Base-by-base conservation (phyloP, 1,140 invertebrate genomes). In the Lordiphosa mommai region DNA sequence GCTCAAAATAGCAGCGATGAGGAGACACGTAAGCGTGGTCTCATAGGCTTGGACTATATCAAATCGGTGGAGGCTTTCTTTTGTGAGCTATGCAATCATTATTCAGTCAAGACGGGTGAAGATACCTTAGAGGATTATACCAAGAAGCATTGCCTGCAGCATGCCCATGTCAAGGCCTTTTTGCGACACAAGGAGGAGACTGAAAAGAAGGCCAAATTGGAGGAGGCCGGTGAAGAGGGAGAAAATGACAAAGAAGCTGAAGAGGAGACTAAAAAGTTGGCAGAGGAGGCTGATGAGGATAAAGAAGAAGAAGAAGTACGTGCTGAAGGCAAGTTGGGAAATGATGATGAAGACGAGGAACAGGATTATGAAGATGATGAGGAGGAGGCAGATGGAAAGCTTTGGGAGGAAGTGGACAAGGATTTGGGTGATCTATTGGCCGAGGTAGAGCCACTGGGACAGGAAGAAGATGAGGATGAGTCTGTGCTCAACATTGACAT, bases 401-500 rank as follows among this genome's bases (percentile, higher is more conserved):
- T 93, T 4, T 94, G 93, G 93, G 93, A 93, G 12, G 93, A 94
- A 87, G 93, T 94, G 5, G 93, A 94, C 71, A 94, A 94, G 84
- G 93, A 94, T 85, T 89, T 94, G 38, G 93, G 92, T 1, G 93
- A 94, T 63, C 89, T 94, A 14, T 85, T 94, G 3, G 90, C 91
- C 29, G 92, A 94, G 88, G 91, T 92, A 14, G 93, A 93, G 55
- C 90, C 90, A 1, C 89, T 91, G 2, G 90, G 43, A 1, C 70
- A 91, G 56, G 93, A 93, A 66, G 93, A 92, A 16, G 93, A 93
- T 52, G 93, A 94, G 73, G 94, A 94, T 69, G 93, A 94, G 71
- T 92, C 91, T 61, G 90, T 91, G 68, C 32, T 91, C 61, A 86
- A 92, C 89, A 88, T 88, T 65, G 89, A 91, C 87, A 69, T 76